Conservation (phyloP, 2,113 vertebrate species). For the Tenrec ecaudatus region DNA sequence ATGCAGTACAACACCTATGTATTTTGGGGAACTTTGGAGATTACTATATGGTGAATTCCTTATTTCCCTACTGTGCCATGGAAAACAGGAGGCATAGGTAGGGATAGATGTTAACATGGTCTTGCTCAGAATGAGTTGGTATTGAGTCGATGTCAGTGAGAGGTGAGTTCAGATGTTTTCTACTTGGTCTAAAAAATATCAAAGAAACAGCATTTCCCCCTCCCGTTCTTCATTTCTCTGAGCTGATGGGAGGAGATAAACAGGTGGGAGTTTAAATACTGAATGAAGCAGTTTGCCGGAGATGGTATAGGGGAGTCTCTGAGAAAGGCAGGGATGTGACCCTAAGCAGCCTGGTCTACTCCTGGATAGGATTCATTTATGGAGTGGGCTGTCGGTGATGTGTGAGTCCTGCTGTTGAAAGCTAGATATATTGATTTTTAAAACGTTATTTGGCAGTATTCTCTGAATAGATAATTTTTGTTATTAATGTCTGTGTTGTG, state of each 20-base stretch:
- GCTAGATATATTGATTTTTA: not conserved
- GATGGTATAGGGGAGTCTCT: too few relatives aligned
- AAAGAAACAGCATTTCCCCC: not conserved
- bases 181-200: not conserved
- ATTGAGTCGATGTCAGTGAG: slow-evolving; percentile 12
- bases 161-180: not conserved
- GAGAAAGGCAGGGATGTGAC: not conserved
- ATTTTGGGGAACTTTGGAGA: not conserved
- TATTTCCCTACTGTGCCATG: not conserved
- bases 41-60: not conserved
- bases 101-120: not conserved
- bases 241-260: not conserved
- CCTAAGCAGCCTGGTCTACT: not conserved
- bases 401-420: not conserved
- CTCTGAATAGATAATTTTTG: slow-evolving; percentile 29
- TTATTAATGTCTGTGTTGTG: not conserved
- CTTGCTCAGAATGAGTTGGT: not conserved
- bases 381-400: too few relatives aligned
- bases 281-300: not conserved
- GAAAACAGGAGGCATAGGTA: not conserved
- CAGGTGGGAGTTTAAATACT: not conserved
- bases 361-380: not conserved
- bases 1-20: not conserved
- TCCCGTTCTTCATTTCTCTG: not conserved
- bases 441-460: slow-evolving; percentile 7